Base-by-base conservation (phyloP, 2,797 vertebrate species). In the Sebastolobus alascanus region DNA sequence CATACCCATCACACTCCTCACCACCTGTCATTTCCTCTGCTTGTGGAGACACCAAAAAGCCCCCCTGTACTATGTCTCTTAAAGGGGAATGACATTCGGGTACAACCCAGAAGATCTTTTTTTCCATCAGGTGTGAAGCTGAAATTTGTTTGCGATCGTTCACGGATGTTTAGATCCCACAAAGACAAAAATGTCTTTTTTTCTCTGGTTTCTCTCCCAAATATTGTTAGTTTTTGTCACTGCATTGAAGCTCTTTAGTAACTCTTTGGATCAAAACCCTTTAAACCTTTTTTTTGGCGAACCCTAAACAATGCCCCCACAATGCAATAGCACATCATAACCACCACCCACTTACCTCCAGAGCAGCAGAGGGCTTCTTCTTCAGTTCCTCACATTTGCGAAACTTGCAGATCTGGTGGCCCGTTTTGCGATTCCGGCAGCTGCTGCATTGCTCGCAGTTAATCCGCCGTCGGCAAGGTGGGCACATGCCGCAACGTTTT, bases 371-470 rank as follows among this genome's bases (percentile, higher is more conserved):
- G 94, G 98, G 98, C 95, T 99, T 99, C 97, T 99, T 99, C 97
- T 99, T 99, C 95, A 99, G 97, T 96, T 99, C 98, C 95, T 99
- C 98, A 93, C 98, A 99, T 96, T 99, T 99, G 93, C 98, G 97
- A 96, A 99, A 99, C 97, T 99, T 99, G 97, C 98, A 99, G 97
- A 99, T 99, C 97, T 99, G 98, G 94, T 99, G 98, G 94, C 98
- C 98, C 87, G 98, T 99, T 96, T 99, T 99, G 96, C 98, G 98
- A 95, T 99, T 99, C 95, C 98, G 97, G 97, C 98, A 99, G 96
- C 98, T 99, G 97, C 98, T 99, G 96, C 98, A 99, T 90, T 99
- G 97, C 97, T 99, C 98, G 91, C 98, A 99, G 97, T 99, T 99
- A 96, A 99, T 98, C 96, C 98, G 97, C 96, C 98, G 95, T 90